Evolutionary conservation across 2,797 vertebrate species (phyloP).

Genomic region (Siniperca undulata): DNA sequence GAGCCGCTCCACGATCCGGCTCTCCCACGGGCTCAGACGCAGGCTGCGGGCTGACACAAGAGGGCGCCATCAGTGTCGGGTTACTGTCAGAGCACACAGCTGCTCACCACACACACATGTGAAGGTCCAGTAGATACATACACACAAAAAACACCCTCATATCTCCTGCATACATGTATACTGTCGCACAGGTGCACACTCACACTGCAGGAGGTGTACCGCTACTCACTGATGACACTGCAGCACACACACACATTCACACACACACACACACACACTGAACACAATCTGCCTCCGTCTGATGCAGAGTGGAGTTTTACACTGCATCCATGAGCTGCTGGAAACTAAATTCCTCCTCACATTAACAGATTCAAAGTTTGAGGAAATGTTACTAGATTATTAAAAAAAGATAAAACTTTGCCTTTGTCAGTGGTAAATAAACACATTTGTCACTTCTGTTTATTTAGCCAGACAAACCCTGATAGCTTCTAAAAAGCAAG

Average conservation of each 20-base stretch:
- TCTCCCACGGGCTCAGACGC: conserved; percentile 97
- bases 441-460: neutral
- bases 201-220: conserved; percentile 3
- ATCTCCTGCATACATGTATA: neutral
- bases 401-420: neutral
- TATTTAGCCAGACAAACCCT: conserved; percentile 12
- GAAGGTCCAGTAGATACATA: neutral
- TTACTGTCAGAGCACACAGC: neutral
- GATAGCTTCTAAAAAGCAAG: neutral
- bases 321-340: conserved; percentile 20
- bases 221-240: conserved; percentile 11
- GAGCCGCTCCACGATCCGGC: conserved; percentile 96
- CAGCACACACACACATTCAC: conserved; percentile 16
- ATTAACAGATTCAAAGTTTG: neutral
- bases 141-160: neutral
- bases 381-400: conserved; percentile 21
- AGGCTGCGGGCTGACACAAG: conserved; percentile 92
- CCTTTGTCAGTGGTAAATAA: conserved; percentile 11
- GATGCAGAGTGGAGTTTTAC: conserved; percentile 32
- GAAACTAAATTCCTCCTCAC: neutral
- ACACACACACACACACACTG: conserved; percentile 5
- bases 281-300: conserved; percentile 8
- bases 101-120: conserved; percentile 14
- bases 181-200: neutral
- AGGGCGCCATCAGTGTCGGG: conserved; percentile 63